Percentiles rank a stretch among this genome's conserved stretches.
Evolutionary conservation across 2,888 invertebrate genomes (phyloP).

Genomic region (Nephrotoma appendiculata): DNA sequence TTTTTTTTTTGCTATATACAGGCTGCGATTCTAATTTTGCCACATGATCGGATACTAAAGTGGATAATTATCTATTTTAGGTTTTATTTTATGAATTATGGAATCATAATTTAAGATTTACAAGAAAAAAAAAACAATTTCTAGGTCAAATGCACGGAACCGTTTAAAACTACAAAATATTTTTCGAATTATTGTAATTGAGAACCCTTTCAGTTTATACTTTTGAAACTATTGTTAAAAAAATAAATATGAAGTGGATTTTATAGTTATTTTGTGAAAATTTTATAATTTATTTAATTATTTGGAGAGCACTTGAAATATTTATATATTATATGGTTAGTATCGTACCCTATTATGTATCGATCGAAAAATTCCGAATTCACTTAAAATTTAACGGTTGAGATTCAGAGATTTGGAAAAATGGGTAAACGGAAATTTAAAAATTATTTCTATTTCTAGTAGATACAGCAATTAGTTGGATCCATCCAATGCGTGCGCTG

Average conservation of each 20-base stretch:
- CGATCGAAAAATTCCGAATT: not conserved
- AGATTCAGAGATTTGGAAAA: not conserved
- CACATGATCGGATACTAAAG: not conserved
- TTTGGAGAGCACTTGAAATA: not conserved
- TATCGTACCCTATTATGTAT: not conserved
- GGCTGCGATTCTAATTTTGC: not conserved
- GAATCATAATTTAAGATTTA: not conserved
- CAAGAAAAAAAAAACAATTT: not conserved
- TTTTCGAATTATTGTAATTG: not conserved
- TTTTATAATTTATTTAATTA: not conserved
- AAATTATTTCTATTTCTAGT: not conserved
- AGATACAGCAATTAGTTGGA: not conserved
- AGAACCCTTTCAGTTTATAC: not conserved
- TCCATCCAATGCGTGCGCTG: not conserved
- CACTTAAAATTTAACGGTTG: not conserved
- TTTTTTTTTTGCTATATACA: not conserved
- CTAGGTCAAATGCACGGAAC: not conserved
- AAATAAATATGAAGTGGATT: not conserved
- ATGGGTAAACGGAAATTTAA: not conserved
- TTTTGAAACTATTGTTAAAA: not conserved
- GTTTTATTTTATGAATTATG: not conserved
- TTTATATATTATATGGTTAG: not conserved
- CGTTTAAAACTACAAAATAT: not conserved
- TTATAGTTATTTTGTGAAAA: not conserved
- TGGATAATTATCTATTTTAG: not conserved